Evolutionary conservation across 2,113 vertebrate species (phyloP).

Genomic region (Physeter macrocephalus): DNA sequence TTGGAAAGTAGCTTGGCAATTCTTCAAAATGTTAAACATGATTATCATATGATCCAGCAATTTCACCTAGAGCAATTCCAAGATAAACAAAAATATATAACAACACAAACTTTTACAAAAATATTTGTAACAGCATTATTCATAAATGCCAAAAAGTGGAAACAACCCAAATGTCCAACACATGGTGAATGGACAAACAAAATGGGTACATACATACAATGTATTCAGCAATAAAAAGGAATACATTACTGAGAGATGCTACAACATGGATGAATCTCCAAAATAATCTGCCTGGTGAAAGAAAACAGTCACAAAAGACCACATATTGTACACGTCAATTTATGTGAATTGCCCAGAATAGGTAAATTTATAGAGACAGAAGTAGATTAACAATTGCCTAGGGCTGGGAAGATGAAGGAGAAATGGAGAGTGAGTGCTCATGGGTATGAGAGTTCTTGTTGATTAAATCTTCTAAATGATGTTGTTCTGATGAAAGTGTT

Average conservation of each 20-base stretch:
- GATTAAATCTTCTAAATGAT: constrained; percentile 33
- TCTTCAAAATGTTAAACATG: not conserved
- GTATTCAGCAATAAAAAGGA: not conserved
- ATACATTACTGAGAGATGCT: not conserved
- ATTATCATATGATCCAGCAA: not conserved
- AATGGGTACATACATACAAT: not conserved
- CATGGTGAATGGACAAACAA: not conserved
- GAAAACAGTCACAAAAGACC: not conserved
- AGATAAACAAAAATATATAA: not conserved
- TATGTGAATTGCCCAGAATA: not conserved
- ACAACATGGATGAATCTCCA: not conserved
- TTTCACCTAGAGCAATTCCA: not conserved
- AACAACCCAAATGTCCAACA: not conserved
- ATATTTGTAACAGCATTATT: not conserved
- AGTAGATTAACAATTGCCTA: not conserved
- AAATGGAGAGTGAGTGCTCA: not conserved
- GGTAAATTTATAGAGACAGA: constrained; percentile 4
- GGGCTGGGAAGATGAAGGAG: not conserved
- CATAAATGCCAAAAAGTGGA: not conserved
- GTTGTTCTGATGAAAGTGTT: not conserved
- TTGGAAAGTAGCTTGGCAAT: not conserved
- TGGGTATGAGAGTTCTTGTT: not conserved
- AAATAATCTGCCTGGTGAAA: not conserved
- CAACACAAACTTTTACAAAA: not conserved
- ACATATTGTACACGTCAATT: not conserved